Evolutionary conservation across 2,888 invertebrate species (phyloP).

Genomic region (Hyppa rectilinea): DNA sequence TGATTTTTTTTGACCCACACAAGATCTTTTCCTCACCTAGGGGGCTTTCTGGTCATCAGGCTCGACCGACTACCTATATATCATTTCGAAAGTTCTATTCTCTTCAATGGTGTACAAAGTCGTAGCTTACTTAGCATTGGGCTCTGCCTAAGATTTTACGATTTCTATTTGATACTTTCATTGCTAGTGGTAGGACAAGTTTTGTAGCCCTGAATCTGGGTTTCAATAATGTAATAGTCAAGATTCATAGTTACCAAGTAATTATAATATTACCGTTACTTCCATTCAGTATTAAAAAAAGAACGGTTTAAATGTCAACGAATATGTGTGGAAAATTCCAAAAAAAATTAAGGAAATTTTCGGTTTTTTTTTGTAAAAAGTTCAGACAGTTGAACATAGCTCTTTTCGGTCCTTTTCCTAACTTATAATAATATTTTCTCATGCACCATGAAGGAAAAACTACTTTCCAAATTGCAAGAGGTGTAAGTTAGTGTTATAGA

Average conservation of each 20-base stretch:
- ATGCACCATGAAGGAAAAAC: slow-evolving; percentile 2
- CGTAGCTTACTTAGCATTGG: slow-evolving; percentile 22
- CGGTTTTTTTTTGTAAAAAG: neutral
- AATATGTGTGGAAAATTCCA: neutral
- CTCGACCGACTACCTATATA: slow-evolving; percentile 14
- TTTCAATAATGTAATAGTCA: slow-evolving; percentile 28
- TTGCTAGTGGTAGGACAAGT: slow-evolving; percentile 50
- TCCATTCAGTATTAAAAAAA: neutral
- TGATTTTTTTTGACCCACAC: neutral
- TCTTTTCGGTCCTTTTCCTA: neutral
- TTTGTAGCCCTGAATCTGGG: slow-evolving; percentile 42
- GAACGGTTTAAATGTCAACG: neutral
- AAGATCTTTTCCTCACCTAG: neutral
- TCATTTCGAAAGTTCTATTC: slow-evolving; percentile 21
- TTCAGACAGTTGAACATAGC: neutral
- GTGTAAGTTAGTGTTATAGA: slow-evolving; percentile 13
- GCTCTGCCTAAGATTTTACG: slow-evolving; percentile 35
- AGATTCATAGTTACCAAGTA: slow-evolving; percentile 7
- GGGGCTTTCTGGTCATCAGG: too few relatives aligned
- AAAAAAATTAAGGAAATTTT: neutral
- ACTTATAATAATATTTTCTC: neutral
- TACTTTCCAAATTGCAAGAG: slow-evolving; percentile 19
- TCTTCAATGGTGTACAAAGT: neutral
- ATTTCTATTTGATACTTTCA: slow-evolving; percentile 58
- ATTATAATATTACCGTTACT: slow-evolving; percentile 1